These are phyloP conservation scores for Lepeophtheirus nordmannii DNA, from an alignment of 2,888 invertebrate genomes.

Conservation along the genomic window DNA sequence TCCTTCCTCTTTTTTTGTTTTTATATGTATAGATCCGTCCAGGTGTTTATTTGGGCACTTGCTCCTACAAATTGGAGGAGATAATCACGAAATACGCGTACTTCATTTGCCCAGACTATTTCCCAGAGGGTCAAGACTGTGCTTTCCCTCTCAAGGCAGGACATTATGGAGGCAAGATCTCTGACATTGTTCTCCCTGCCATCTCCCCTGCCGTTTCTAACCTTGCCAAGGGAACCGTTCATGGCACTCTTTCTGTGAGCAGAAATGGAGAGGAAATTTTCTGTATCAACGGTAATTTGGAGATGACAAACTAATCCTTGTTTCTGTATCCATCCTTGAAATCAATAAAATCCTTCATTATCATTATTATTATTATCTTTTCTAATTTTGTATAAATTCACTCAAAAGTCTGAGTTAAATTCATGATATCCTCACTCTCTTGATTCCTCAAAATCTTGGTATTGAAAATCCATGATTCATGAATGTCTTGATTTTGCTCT, in stretches of 20 bases:
- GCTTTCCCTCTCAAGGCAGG: background rate
- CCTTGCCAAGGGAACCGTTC: background rate
- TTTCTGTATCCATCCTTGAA: too few species aligned
- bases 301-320: background rate
- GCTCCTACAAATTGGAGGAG: background rate
- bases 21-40: background rate
- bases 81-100: background rate
- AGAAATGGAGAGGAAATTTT: background rate
- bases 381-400: too few species aligned
- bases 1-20: too few species aligned
- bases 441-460: too few species aligned
- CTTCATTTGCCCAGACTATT: background rate
- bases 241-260: background rate
- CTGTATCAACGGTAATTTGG: background rate
- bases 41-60: background rate
- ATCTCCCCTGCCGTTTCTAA: background rate
- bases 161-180: background rate
- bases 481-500: too few species aligned
- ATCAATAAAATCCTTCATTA: too few species aligned
- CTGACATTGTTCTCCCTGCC: background rate
- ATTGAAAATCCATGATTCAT: too few species aligned
- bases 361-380: too few species aligned
- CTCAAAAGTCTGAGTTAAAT: too few species aligned
- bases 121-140: slow-evolving; percentile 2
- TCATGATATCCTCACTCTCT: too few species aligned